These are phyloP conservation scores for Lepisosteus osseus DNA, from an alignment of 2,113 vertebrate genomes.

Conservation along the genomic window DNA sequence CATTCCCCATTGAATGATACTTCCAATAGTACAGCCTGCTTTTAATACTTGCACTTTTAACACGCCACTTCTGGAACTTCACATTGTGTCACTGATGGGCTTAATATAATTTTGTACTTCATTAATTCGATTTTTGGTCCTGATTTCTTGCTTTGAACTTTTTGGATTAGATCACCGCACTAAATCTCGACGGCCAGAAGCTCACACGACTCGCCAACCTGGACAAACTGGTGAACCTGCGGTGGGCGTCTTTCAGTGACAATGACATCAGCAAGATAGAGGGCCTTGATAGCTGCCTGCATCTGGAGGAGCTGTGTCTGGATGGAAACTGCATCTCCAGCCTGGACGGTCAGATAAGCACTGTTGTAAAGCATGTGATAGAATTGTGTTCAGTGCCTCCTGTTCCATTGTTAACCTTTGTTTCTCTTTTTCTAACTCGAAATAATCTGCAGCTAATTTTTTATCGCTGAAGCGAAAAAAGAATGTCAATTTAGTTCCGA, in stretches of 20 bases:
- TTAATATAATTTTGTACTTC: too few relatives aligned
- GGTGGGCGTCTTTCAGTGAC: conserved; percentile 80
- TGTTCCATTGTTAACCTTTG: too few relatives aligned
- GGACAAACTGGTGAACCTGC: conserved; percentile 73
- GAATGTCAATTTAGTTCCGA: too few relatives aligned
- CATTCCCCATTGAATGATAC: too few relatives aligned
- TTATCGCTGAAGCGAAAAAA: too few relatives aligned
- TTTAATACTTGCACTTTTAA: too few relatives aligned
- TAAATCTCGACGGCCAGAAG: conserved; percentile 77
- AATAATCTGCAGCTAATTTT: too few relatives aligned
- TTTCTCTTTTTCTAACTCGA: too few relatives aligned
- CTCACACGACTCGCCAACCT: conserved; percentile 72
- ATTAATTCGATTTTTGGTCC: not conserved
- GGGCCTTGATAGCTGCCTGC: conserved; percentile 69
- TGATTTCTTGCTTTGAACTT: not conserved
- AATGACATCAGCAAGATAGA: conserved; percentile 75
- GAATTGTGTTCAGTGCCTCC: too few relatives aligned
- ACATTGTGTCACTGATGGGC: too few relatives aligned
- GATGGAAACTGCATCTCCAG: conserved; percentile 75
- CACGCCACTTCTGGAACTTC: too few relatives aligned
- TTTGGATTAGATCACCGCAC: conserved; percentile 67
- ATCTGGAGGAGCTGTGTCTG: conserved; percentile 77
- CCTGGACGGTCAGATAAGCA: conserved; percentile 62
- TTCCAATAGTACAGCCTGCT: too few relatives aligned
- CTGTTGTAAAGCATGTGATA: not conserved